Evolutionary conservation across 2,797 vertebrate species (phyloP).

Genomic region (Lutjanus campechanus): DNA sequence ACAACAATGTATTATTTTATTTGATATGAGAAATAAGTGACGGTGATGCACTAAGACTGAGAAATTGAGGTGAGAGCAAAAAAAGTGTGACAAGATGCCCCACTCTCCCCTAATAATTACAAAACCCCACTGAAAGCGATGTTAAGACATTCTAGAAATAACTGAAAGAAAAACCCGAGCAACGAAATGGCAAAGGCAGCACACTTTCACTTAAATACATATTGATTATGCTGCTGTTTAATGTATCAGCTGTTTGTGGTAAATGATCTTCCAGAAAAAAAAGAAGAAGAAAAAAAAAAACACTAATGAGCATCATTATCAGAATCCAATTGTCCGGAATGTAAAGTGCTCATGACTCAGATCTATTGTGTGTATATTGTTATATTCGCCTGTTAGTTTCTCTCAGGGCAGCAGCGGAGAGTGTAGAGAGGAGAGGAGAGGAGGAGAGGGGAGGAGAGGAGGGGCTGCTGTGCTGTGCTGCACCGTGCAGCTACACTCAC

Average conservation of each 20-base stretch:
- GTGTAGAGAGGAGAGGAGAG: constrained; percentile 34
- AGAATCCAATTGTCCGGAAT: background rate
- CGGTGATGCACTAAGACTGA: too few relatives aligned
- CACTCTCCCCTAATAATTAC: background rate
- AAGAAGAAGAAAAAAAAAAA: background rate
- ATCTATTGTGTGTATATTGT: constrained; percentile 35
- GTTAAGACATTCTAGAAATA: background rate
- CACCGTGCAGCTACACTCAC: constrained; percentile 73
- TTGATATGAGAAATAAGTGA: too few relatives aligned
- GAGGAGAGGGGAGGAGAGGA: constrained; percentile 46
- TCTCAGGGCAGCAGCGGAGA: constrained; percentile 54
- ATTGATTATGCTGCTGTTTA: background rate
- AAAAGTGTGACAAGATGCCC: too few relatives aligned
- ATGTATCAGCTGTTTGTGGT: background rate
- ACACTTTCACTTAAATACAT: background rate
- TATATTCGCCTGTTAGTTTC: constrained; percentile 45
- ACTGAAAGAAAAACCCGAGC: background rate
- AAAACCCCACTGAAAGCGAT: background rate
- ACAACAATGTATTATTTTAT: too few relatives aligned
- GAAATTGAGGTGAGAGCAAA: too few relatives aligned
- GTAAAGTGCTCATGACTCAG: constrained; percentile 11
- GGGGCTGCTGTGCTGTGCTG: constrained; percentile 71
- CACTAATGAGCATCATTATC: background rate
- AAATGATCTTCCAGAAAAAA: background rate
- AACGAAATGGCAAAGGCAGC: constrained; percentile 2